These are phyloP conservation scores for Horisme vitalbata DNA, from an alignment of 2,888 invertebrate genomes.

Conservation along the genomic window DNA sequence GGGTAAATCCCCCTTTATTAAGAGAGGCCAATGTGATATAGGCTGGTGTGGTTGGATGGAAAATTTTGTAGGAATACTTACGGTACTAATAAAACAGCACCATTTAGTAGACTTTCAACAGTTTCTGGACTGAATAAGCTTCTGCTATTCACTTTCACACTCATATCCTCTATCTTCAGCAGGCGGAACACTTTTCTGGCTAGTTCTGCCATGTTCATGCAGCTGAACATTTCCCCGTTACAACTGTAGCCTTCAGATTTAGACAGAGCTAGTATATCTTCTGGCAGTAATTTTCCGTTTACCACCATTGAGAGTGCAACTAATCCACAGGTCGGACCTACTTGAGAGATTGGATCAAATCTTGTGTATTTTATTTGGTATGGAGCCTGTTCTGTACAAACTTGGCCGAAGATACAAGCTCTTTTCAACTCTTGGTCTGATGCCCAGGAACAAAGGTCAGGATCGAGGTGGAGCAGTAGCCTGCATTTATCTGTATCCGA, in stretches of 20 bases:
- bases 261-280: conserved; percentile 84
- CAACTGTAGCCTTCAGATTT: conserved; percentile 86
- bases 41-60: too few species aligned
- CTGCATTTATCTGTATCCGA: conserved; percentile 24
- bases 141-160: conserved; percentile 62
- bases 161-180: conserved; percentile 59
- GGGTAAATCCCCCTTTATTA: too few species aligned
- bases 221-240: conserved; percentile 95
- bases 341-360: conserved; percentile 69
- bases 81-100: conserved; percentile 84
- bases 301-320: conserved; percentile 93
- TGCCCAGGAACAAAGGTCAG: conserved; percentile 13
- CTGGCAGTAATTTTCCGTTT: conserved; percentile 80
- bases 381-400: conserved; percentile 77
- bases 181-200: conserved; percentile 80
- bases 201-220: conserved; percentile 85
- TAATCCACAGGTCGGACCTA: conserved; percentile 92
- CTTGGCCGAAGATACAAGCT: conserved; percentile 80
- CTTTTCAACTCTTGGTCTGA: conserved; percentile 79
- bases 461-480: conserved; percentile 7
- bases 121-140: conserved; percentile 74
- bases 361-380: conserved; percentile 69
- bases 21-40: too few species aligned
- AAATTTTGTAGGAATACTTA: too few species aligned
- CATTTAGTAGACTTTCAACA: conserved; percentile 79